These are phyloP conservation scores for Oryzias javanicus DNA, from an alignment of 2,113 vertebrate species.

Conservation along the genomic window DNA sequence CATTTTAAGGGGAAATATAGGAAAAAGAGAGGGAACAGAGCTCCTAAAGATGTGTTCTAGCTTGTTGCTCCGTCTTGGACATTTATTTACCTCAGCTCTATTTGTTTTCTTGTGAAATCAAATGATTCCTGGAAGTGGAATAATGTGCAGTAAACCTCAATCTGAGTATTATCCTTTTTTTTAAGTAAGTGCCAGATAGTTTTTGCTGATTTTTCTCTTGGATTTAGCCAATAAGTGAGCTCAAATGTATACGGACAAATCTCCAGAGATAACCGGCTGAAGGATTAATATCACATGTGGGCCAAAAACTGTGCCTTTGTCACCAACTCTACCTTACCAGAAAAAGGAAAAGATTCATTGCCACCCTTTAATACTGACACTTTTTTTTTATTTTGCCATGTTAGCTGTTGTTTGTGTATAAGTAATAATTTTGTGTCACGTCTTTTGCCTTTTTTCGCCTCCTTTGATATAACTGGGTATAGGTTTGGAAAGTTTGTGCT, in stretches of 20 bases:
- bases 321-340: constrained; percentile 51
- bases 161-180: constrained; percentile 24
- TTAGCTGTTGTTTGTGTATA: constrained; percentile 58
- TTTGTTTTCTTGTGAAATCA: constrained; percentile 61
- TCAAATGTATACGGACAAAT: constrained; percentile 61
- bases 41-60: constrained; percentile 52
- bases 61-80: constrained; percentile 50
- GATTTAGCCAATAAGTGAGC: constrained; percentile 42
- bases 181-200: constrained; percentile 42
- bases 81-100: constrained; percentile 70
- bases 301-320: constrained; percentile 54
- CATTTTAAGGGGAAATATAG: constrained; percentile 62
- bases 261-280: constrained; percentile 63
- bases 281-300: constrained; percentile 72
- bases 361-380: constrained; percentile 41
- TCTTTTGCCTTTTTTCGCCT: constrained; percentile 50
- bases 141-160: constrained; percentile 19
- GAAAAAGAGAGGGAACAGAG: constrained; percentile 71
- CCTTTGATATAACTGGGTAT: constrained; percentile 72
- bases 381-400: constrained; percentile 67
- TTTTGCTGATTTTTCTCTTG: constrained; percentile 34
- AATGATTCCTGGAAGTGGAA: constrained; percentile 28
- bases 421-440: constrained; percentile 66
- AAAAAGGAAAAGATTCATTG: constrained; percentile 43
- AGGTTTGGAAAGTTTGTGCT: constrained; percentile 72